Evolutionary conservation across 2,888 invertebrate genomes (phyloP), one percentile per base, ranked within the genome.

Genomic region (Bellardia pandia): DNA sequence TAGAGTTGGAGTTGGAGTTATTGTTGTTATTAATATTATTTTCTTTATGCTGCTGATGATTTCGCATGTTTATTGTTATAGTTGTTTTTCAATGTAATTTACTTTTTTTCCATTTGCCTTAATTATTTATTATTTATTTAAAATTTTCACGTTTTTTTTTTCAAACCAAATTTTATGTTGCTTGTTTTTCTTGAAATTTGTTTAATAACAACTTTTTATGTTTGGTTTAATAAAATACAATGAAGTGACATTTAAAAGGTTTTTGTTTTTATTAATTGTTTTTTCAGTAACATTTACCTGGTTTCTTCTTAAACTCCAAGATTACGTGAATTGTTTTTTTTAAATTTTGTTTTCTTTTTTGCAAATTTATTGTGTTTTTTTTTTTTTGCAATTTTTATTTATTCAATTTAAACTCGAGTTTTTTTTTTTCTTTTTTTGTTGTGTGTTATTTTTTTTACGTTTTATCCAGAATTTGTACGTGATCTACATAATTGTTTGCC

Each of bases 381-480:
- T 53, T 81, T 30, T 56, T 64, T 40, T 45, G n/a, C 64, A 66
- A 76, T 80, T 62, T 80, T 66, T 80, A 62, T 42, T 76, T 45
- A 53, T 76, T 66, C 51, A 79, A 79, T 88, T 89, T 89, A 89
- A 91, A 90, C 89, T 90, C 88, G 88, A 88, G 87, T 88, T 91
- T 90, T 90, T 89, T 85, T 90, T 56, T 71, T 69, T 79, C 11
- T 42, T 45, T 45, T 23, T 23, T 23, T 23, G 23, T 23, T 23
- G 23, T 23, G 23, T 48, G 48, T 48, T 48, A 4, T 48, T 48
- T 48, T 13, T 48, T 42, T 77, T 81, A 84, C 66, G 9, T 13
- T 53, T 51, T 83, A 58, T 64, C 45, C 23, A 71, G 8, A 72
- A 72, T 66, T 77, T 51, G 74, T 85, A 81, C 77, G 75, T 85